Evolutionary conservation across 2,113 vertebrate genomes (phyloP).

Genomic region (Lepidothrix coronata): DNA sequence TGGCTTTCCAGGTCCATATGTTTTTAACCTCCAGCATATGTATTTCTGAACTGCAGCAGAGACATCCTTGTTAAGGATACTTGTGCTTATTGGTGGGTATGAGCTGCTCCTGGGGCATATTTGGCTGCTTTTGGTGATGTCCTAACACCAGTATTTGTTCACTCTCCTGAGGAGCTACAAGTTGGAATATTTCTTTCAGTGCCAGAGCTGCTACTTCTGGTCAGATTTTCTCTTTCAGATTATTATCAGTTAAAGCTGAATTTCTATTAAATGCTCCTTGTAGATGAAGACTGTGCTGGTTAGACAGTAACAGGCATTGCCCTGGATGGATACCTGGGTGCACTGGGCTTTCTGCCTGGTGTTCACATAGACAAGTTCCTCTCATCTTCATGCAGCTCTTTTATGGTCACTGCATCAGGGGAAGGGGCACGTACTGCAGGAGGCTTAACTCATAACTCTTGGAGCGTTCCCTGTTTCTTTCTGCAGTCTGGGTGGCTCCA

Average conservation of each 20-base stretch:
- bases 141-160: background rate
- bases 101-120: background rate
- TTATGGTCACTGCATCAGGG: background rate
- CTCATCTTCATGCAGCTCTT: background rate
- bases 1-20: background rate
- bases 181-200: background rate
- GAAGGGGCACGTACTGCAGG: background rate
- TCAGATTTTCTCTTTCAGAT: background rate
- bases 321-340: background rate
- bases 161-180: background rate
- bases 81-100: background rate
- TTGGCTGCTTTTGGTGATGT: background rate
- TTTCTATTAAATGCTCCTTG: background rate
- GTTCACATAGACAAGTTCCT: background rate
- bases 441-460: background rate
- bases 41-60: background rate
- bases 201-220: background rate
- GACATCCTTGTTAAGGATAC: background rate
- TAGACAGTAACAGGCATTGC: background rate
- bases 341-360: background rate
- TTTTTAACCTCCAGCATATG: background rate
- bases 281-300: background rate
- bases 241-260: background rate
- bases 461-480: background rate
- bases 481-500: background rate